Percentiles rank a stretch among this genome's conserved stretches.
These are phyloP conservation scores for Sapayoa aenigma DNA, from an alignment of 2,113 vertebrate genomes.

Conservation along the genomic window DNA sequence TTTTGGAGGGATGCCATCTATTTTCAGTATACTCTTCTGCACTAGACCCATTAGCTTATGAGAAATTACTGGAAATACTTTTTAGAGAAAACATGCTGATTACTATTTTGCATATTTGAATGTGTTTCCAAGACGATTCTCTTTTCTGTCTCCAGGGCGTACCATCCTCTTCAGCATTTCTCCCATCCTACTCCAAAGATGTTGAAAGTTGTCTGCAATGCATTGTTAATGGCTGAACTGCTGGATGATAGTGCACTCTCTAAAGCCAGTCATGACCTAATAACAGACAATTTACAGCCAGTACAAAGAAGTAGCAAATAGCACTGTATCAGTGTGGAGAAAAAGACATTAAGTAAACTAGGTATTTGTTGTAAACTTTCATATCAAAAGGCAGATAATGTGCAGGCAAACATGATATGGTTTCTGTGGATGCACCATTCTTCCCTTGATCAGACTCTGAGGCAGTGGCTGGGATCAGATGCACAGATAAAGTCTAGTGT, in stretches of 20 bases:
- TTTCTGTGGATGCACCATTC: background rate
- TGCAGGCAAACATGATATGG: background rate
- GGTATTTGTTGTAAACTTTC: background rate
- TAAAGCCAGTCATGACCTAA: background rate
- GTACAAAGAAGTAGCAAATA: background rate
- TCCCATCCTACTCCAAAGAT: background rate
- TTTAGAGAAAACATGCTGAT: background rate
- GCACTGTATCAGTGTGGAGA: background rate
- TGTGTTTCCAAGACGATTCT: background rate
- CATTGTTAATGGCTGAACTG: background rate
- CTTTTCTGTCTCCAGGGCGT: background rate
- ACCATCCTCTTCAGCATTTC: background rate
- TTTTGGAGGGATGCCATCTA: background rate
- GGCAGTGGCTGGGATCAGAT: background rate
- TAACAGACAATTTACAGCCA: background rate
- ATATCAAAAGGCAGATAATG: background rate
- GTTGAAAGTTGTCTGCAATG: background rate
- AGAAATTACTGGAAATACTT: background rate
- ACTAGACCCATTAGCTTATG: background rate
- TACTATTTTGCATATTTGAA: background rate
- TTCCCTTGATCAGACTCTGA: background rate
- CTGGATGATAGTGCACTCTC: background rate
- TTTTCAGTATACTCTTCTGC: background rate
- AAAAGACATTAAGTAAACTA: background rate
- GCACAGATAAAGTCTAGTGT: background rate